Evolutionary conservation across 2,797 vertebrate species (phyloP), one percentile per base, ranked within the genome.

Genomic region (Apogon talboti): DNA sequence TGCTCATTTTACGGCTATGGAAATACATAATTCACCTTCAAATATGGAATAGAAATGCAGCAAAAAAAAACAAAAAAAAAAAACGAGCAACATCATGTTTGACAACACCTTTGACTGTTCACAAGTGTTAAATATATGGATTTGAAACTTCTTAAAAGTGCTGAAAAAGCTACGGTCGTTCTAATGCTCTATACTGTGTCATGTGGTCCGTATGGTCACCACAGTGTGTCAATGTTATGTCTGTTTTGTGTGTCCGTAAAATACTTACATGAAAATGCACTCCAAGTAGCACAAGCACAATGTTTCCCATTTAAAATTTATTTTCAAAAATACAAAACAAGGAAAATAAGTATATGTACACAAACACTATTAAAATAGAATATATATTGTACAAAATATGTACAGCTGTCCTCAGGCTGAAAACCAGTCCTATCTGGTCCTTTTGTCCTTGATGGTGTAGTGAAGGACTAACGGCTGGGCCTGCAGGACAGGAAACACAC

Each of bases 381-480:
- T 95, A 93, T 95, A 81, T 92, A 92, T 93, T 60, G 90, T 92
- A 92, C 92, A 93, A 94, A 94, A 93, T 92, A 93, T 93, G 71
- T 94, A 94, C 94, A 95, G 82, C 79, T 79, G 67, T 71, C 66
- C 18, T 66, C 71, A 19, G 57, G 66, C 51, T 67, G 71, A 76
- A 78, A 76, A 24, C 61, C 3, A 53, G 41, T 85, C 81, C 89
- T 94, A 95, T 94, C 94, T 93, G 77, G 50, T 86, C 63, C 93
- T 70, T 91, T 96, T 98, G 92, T 99, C 97, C 88, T 97, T 98
- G 89, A 98, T 95, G 85, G 94, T 96, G 93, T 98, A 99, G 83
- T 97, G 96, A 70, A 98, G 95, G 64, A 98, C 94, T 89, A 99
- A 89, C 0, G 97, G 97, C 0, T 97, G 96, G 0, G 97, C 95